Evolutionary conservation across 2,113 vertebrate species (phyloP), one percentile per base, ranked within the genome.

Genomic region (Saccopteryx leptura): DNA sequence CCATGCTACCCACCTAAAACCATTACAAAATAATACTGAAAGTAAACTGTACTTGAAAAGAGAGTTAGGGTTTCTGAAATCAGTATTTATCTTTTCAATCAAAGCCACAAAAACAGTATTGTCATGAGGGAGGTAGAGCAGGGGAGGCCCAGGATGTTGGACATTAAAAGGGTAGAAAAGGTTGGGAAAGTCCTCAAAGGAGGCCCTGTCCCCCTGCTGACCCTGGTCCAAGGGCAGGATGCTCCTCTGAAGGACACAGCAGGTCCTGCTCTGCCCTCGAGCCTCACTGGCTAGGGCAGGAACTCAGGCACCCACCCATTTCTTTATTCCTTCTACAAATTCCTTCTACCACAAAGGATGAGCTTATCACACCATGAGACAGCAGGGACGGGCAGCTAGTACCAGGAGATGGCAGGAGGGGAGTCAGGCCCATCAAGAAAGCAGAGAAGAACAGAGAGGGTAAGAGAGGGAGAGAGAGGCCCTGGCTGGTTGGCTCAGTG

Each of bases 51-150:
- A 31, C 52, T 52, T 52, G 74, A 54, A 76, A 75, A 31, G 39
- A 76, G 7, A 4, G 33, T 79, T 33, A 60, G 58, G 17, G 13
- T 19, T 63, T 46, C 28, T 74, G 18, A 84, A 89, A 66, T 65
- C 48, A 14, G 0, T 26, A 61, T 66, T 54, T 87, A 21, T 28
- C 82, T 71, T 87, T 89, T 72, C n/a, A 68, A 21, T 72, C 65
- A 79, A 74, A 90, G 39, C 26, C 83, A 65, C 78, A 79, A 74
- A 90, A 80, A 75, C 60, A 33, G 69, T 50, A 39, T 26, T 63
- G 19, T 78, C 28, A 31, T 24, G 46, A 65, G 60, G 31, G 52
- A 8, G 21, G 24, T 4, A 10, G 33, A 39, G 11, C 5, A 17
- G 72, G 4, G 52, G 33, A 63, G 28, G 50, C n/a, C 52, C 65